Base-by-base conservation (phyloP, 2,113 vertebrate species). In the Mus pahari region DNA sequence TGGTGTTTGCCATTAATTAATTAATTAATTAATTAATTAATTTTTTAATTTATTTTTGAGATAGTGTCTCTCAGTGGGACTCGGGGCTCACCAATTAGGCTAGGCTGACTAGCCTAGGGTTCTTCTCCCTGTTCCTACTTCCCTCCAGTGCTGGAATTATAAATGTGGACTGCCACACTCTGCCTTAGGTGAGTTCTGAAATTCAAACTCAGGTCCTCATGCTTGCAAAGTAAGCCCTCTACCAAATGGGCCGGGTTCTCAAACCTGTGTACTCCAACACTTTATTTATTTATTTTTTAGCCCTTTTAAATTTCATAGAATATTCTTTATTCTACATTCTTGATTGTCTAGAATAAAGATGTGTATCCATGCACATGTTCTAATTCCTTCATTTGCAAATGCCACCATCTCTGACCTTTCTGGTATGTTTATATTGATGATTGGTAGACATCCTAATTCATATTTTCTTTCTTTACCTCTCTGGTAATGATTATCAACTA, bases 401-500 rank as follows among this genome's bases (percentile, higher is more conserved):
- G 58, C 4, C 77, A 16, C 22, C n/a, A 94, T 81, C 10, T 92
- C 10, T 64, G 26, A 64, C 60, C 26, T 64, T 64, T 28, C 33
- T 33, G 42, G 45, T 82, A 9, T 82, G 50, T 24, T 58, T 82
- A 53, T 82, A 58, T 58, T 82, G 9, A 79, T 45, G 36, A 86
- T 82, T 78, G 31, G 55, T 87, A 64, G 16, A 90, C 12, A 14
- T 89, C 20, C 74, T 55, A 55, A 50, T 48, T 36, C 13, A 53
- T 77, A 55, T 91, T 83, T 93, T 92, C 7, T 12, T 83, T 8
- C 33, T 86, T 66, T 75, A 20, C 4, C 33, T 91, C 28, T 89
- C 42, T 94, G 45, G 12, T n/a, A 92, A 53, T 70, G 7, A 88
- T 91, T 91, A 77, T 71, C 90, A 39, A 86, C 10, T 86, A 66